Percentiles rank a stretch among this genome's conserved stretches.
Conservation (phyloP, 1,140 invertebrate genomes). For the Eupristina koningsbergeri region DNA sequence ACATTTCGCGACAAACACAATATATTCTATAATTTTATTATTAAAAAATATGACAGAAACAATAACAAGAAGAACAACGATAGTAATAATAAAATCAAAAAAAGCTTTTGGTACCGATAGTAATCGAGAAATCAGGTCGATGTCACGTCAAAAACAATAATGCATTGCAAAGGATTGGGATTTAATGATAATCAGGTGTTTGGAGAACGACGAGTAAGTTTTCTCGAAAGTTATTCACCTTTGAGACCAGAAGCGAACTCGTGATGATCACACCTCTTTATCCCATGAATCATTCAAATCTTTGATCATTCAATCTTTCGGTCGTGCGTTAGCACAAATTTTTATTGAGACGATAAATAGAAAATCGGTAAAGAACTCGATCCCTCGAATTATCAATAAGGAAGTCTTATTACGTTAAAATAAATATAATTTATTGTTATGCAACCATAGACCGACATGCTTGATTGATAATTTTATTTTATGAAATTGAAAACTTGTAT, state of each 20-base stretch:
- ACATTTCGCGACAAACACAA: no score
- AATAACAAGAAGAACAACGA: no score
- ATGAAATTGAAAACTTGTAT: no score
- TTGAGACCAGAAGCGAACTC: background rate
- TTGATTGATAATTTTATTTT: no score
- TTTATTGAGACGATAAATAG: background rate
- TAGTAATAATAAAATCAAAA: no score
- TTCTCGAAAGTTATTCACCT: conserved; percentile 25
- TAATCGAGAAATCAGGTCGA: no score
- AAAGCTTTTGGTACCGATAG: no score
- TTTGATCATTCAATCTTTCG: background rate
- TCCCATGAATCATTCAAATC: background rate
- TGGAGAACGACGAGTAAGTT: conserved; percentile 17
- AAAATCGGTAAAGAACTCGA: background rate
- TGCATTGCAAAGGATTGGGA: conserved; percentile 34
- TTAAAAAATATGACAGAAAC: no score
- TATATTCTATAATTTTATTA: no score
- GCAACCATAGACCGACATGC: no score
- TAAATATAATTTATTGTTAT: background rate
- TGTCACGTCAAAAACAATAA: conserved; percentile 3
- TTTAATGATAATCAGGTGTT: conserved; percentile 3
- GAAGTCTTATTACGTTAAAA: background rate
- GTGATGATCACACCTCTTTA: background rate
- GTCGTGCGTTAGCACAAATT: background rate
- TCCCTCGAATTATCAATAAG: background rate